Conservation (phyloP, 2,888 invertebrate species). For the Melanostoma mellinum region DNA sequence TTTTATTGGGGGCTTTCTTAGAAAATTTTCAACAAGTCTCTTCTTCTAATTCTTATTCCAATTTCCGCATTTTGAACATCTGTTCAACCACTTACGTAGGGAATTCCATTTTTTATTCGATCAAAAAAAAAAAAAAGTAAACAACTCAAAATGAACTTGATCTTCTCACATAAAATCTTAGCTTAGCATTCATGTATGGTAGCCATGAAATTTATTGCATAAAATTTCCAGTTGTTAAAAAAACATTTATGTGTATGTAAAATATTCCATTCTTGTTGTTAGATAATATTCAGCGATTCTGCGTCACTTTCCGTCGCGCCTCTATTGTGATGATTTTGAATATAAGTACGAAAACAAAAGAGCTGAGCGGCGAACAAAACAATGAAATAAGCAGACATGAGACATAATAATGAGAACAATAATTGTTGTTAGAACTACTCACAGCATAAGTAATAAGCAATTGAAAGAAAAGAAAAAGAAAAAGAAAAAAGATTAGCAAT, state of each 20-base stretch:
- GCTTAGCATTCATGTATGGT: background rate
- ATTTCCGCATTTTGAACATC: conserved; percentile 3
- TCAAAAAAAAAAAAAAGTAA: background rate
- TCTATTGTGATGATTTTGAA: background rate
- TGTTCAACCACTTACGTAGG: no score
- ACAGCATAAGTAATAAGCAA: no score
- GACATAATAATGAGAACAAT: no score
- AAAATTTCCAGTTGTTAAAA: conserved; percentile 9
- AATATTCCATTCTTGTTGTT: conserved; percentile 14
- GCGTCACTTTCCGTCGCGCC: no score
- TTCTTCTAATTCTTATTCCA: no score
- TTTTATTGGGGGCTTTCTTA: no score
- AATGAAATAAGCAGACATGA: no score
- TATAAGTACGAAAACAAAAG: conserved; percentile 21
- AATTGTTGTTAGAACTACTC: no score
- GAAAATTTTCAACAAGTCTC: no score
- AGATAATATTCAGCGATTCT: conserved; percentile 1
- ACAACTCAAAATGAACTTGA: background rate
- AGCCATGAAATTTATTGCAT: conserved; percentile 29
- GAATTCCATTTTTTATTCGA: no score
- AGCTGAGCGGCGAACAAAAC: conserved; percentile 18
- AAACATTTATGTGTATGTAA: background rate
- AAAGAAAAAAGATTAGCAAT: no score
- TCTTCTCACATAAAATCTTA: background rate
- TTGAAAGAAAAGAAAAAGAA: no score